Evolutionary conservation across 2,797 vertebrate species (phyloP).

Genomic region (Enteromius unitaeniatus): DNA sequence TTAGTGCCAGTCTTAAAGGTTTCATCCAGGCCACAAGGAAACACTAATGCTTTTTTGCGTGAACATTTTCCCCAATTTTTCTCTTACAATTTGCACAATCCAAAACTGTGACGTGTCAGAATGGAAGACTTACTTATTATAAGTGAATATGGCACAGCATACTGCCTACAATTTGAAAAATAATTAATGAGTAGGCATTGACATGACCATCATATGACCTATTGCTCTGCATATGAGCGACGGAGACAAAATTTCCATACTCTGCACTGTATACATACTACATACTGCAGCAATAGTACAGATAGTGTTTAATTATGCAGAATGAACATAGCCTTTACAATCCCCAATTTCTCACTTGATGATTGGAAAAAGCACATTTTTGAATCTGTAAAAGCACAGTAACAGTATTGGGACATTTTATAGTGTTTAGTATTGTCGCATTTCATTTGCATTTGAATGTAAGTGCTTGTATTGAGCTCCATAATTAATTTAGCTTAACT

Average conservation of each 20-base stretch:
- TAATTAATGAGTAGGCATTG: background rate
- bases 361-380: background rate
- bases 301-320: background rate
- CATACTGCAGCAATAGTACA: background rate
- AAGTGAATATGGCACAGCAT: background rate
- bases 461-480: background rate
- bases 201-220: background rate
- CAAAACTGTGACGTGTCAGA: background rate
- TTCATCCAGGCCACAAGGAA: constrained; percentile 47
- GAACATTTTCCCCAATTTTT: background rate
- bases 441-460: background rate
- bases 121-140: background rate
- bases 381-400: background rate
- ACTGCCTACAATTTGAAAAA: background rate
- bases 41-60: constrained; percentile 54
- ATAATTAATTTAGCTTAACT: background rate
- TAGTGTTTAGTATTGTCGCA: background rate
- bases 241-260: background rate
- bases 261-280: background rate
- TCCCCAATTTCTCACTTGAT: background rate
- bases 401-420: background rate
- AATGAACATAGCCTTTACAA: background rate
- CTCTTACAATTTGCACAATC: background rate
- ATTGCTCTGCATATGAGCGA: background rate
- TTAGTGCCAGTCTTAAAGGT: constrained; percentile 11